Conservation (phyloP, 2,888 invertebrate species). For the Protula sp. region DNA sequence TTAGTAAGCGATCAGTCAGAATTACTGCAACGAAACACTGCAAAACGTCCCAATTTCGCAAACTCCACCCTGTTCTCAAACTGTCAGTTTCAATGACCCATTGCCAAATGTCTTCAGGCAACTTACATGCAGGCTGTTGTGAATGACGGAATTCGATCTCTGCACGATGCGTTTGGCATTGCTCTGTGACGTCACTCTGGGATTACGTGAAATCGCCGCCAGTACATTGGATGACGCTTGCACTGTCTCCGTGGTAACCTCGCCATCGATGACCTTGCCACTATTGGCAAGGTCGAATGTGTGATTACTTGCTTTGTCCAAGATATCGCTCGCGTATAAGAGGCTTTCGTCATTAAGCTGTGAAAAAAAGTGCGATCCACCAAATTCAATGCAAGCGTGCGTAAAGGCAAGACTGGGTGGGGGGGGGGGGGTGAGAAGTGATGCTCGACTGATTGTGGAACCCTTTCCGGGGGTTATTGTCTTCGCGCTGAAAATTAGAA, state of each 20-base stretch:
- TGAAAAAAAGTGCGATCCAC: constrained; percentile 3
- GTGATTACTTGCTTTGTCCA: constrained; percentile 8
- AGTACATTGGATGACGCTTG: constrained; percentile 24
- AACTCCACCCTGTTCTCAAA: too few species aligned
- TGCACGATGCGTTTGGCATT: constrained; percentile 1
- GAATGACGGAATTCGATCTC: not conserved
- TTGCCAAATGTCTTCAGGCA: too few species aligned
- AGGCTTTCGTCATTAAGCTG: constrained; percentile 27
- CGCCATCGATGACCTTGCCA: not conserved
- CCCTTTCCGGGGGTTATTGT: too few species aligned
- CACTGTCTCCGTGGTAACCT: constrained; percentile 24
- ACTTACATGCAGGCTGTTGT: constrained; percentile 1
- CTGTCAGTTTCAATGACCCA: too few species aligned
- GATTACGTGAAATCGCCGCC: not conserved
- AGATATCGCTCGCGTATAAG: constrained; percentile 22
- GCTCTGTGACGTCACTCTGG: not conserved
- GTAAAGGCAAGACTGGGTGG: too few species aligned
- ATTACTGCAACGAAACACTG: too few species aligned
- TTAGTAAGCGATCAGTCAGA: too few species aligned
- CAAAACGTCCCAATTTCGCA: too few species aligned
- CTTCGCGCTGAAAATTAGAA: too few species aligned
- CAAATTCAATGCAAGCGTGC: too few species aligned
- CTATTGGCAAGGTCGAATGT: not conserved
- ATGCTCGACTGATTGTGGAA: too few species aligned
- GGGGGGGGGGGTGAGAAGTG: too few species aligned